A percentile compares a stretch with the other conserved stretches of the same genome.
phyloP scores from a whole-genome alignment of 2,888 invertebrate species.

The Priocnemis perturbator region DNA sequence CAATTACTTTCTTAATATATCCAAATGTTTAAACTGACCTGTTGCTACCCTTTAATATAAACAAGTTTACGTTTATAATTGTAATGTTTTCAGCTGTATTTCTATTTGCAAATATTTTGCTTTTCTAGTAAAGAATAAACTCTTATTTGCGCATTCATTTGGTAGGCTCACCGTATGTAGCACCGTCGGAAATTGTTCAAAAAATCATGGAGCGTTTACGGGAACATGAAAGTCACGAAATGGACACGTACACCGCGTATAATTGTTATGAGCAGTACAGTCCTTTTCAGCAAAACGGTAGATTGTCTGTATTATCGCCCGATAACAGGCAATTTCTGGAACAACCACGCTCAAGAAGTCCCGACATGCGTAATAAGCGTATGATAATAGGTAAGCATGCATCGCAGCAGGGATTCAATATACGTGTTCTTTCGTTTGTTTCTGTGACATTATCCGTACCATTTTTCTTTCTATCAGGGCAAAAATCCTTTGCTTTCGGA shows the following conservation, averaged over 20 bases:
- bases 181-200: slow-evolving; percentile 88
- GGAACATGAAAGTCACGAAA: slow-evolving; percentile 71
- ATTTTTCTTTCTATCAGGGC: slow-evolving; percentile 56
- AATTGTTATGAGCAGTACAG: slow-evolving; percentile 53
- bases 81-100: slow-evolving; percentile 10
- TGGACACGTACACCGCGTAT: slow-evolving; percentile 57
- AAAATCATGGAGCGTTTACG: slow-evolving; percentile 84
- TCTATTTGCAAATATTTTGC: slow-evolving; percentile 6
- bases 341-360: slow-evolving; percentile 70
- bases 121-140: neutral
- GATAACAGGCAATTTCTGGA: slow-evolving; percentile 72
- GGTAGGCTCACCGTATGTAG: slow-evolving; percentile 85
- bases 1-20: no score
- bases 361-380: slow-evolving; percentile 73
- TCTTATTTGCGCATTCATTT: slow-evolving; percentile 43
- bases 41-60: no score
- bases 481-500: slow-evolving; percentile 72
- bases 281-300: slow-evolving; percentile 56
- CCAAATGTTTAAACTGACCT: no score
- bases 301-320: slow-evolving; percentile 71
- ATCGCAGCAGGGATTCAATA: neutral
- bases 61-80: slow-evolving; percentile 1
- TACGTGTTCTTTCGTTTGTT: neutral
- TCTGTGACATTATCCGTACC: neutral
- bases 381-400: slow-evolving; percentile 70